Base-by-base conservation (phyloP, 2,113 vertebrate genomes). In the Lepidothrix coronata region DNA sequence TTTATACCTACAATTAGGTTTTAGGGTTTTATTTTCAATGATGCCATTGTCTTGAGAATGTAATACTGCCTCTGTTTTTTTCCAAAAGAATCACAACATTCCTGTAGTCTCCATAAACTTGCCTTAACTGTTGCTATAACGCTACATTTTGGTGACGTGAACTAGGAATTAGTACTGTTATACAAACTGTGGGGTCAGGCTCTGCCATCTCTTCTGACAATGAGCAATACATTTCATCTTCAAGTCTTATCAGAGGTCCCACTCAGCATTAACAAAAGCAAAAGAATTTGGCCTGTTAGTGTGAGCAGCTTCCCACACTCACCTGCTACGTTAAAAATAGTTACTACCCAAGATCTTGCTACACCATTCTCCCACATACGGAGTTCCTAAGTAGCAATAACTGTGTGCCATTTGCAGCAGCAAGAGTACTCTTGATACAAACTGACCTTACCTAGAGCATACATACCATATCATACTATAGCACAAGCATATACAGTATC, bases 301-400 rank as follows among this genome's bases (percentile, higher is more conserved):
- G 66, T 51, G 65, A 92, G 49, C 70, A 92, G 91, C 96, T 97
- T 97, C 93, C 91, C 95, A 97, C 95, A 93, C 65, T 97, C 93
- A 96, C 96, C 96, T 94, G 95, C 93, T 88, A 57, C 61, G 14
- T 57, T 46, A 95, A 93, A 97, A 96, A 96, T 93, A 96, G 93
- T 33, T 41, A 30, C 86, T 92, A 30, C 76, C 58, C 91, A 81
- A 93, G 93, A 96, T 89, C 96, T 92, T 33, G 83, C 92, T 97
- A 88, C 57, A 85, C 55, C 12, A 1, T 84, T 92, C 95, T 92
- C 96, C 96, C 92, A 96, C 95, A 28, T 68, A 86, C 0, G 0
- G 52, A 78, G 76, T 66, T 66, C 62, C 92, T 46, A 8, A 66
- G 88, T 5, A 83, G 91, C 55, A 75, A 7, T 78, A 84, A 61